A percentile compares a stretch with the other conserved stretches of the same genome.
Evolutionary conservation across 92 coral and sea anemone genomes (phyloP).

Genomic region (Umimayanthus chanpuru): DNA sequence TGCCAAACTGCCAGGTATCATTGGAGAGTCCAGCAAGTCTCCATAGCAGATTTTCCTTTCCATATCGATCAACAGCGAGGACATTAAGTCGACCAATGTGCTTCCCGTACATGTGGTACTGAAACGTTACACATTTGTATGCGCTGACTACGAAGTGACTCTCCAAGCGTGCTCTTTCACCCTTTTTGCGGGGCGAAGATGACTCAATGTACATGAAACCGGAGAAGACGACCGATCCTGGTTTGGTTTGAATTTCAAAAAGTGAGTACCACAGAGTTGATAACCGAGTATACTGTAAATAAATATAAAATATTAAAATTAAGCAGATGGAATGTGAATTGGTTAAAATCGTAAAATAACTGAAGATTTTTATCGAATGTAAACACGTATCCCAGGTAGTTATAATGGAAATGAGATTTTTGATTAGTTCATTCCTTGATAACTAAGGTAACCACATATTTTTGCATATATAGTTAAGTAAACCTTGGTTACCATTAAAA

Average conservation of each 20-base stretch:
- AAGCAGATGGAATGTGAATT: no score
- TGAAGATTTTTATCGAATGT: no score
- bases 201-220: slow-evolving; percentile 25
- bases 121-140: slow-evolving; percentile 36
- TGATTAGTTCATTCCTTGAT: no score
- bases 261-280: not conserved
- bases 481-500: no score
- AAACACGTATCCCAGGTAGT: no score
- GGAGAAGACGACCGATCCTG: not conserved
- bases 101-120: slow-evolving; percentile 33
- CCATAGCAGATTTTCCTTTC: slow-evolving; percentile 21
- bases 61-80: slow-evolving; percentile 10
- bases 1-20: slow-evolving; percentile 23
- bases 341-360: no score
- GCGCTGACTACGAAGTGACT: slow-evolving; percentile 30
- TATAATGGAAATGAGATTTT: no score
- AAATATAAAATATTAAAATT: no score
- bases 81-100: slow-evolving; percentile 30
- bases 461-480: no score
- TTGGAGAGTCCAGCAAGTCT: slow-evolving; percentile 31
- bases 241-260: not conserved
- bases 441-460: no score
- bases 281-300: no score
- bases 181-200: slow-evolving; percentile 17
- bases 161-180: slow-evolving; percentile 23